phyloP scores from a whole-genome alignment of 2,888 invertebrate genomes.

The Sepioteuthis lessoniana region DNA sequence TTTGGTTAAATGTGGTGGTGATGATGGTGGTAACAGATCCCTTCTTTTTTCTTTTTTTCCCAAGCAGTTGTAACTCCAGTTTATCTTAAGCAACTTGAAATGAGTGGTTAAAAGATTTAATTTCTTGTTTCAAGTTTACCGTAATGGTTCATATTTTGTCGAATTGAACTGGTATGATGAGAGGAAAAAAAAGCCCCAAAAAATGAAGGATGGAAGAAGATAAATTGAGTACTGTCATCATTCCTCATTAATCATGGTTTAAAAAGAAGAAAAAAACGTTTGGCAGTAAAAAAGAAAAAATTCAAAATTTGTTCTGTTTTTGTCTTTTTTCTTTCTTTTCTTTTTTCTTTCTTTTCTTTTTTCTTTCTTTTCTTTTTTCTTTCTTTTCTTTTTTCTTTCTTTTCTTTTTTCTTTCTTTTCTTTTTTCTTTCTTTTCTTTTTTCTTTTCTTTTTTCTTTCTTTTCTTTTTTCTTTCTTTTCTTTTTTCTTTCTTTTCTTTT shows the following conservation, averaged over 20 bases:
- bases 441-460: too few species aligned
- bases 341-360: too few species aligned
- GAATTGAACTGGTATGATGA: background rate
- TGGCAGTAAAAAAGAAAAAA: background rate
- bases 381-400: too few species aligned
- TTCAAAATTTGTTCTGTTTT: background rate
- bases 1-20: background rate
- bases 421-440: too few species aligned
- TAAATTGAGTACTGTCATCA: background rate
- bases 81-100: conserved; percentile 15
- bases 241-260: background rate
- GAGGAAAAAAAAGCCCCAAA: background rate
- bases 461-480: too few species aligned
- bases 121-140: background rate
- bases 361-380: too few species aligned
- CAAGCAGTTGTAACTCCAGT: too few species aligned
- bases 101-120: background rate
- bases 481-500: too few species aligned
- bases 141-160: conserved; percentile 33
- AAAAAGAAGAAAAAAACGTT: background rate
- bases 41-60: background rate
- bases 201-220: background rate
- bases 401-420: too few species aligned
- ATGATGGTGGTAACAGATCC: background rate
- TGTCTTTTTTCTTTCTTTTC: background rate